phyloP scores from a whole-genome alignment of 2,113 vertebrate species.

The Bubo blakistoni region DNA sequence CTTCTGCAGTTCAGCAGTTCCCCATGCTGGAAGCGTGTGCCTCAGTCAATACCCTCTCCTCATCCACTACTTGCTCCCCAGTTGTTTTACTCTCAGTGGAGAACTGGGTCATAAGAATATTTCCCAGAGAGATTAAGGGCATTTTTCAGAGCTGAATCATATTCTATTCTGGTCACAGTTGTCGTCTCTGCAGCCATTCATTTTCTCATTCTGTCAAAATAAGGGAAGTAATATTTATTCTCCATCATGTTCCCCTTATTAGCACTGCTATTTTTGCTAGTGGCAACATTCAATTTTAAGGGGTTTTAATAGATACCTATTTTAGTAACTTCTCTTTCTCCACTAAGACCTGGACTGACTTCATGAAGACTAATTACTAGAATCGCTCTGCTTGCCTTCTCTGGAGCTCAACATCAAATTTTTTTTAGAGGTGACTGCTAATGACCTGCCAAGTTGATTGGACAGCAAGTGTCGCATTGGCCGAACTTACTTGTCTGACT shows the following conservation, averaged over 20 bases:
- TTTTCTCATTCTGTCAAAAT: conserved; percentile 61
- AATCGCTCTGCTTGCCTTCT: background rate
- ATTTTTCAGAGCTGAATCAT: conserved; percentile 55
- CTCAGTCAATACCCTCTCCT: background rate
- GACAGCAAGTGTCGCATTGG: background rate
- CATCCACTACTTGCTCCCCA: background rate
- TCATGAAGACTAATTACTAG: conserved; percentile 17
- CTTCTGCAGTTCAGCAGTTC: background rate
- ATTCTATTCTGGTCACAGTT: conserved; percentile 57
- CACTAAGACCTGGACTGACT: conserved; percentile 25
- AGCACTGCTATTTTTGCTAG: conserved; percentile 52
- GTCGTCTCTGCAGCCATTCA: conserved; percentile 51
- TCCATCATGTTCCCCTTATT: conserved; percentile 8
- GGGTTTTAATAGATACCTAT: conserved; percentile 40
- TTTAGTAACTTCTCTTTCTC: conserved; percentile 50
- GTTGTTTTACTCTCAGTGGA: conserved; percentile 10
- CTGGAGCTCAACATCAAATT: background rate
- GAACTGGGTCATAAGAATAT: conserved; percentile 44
- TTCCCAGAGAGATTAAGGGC: conserved; percentile 43
- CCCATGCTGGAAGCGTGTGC: background rate
- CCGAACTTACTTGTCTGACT: background rate
- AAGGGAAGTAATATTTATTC: conserved; percentile 59
- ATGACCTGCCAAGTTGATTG: conserved; percentile 41
- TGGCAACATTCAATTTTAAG: conserved; percentile 30
- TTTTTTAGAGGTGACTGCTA: conserved; percentile 27